Percentiles rank a stretch among this genome's conserved stretches.
Conservation (phyloP, 2,888 invertebrate genomes). For the Drosophila rubida region DNA sequence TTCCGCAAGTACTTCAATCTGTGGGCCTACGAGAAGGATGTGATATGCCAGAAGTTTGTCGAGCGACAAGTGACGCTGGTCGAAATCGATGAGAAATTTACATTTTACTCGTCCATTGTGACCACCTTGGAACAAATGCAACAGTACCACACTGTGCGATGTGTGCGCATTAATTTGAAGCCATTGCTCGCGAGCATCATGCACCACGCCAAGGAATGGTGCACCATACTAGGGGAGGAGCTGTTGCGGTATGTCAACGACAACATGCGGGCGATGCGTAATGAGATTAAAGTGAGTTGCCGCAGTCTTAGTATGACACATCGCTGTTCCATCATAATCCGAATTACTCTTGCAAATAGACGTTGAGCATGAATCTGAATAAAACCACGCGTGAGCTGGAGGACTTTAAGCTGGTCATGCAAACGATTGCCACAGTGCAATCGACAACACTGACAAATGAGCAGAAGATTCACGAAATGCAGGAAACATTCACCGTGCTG, state of each 20-base stretch:
- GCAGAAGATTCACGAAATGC: conserved; percentile 89
- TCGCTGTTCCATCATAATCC: background rate
- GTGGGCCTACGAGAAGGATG: conserved; percentile 91
- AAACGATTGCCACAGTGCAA: conserved; percentile 91
- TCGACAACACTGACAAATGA: conserved; percentile 92
- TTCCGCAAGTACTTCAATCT: conserved; percentile 91
- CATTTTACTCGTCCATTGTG: conserved; percentile 92
- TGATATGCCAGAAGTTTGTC: conserved; percentile 92
- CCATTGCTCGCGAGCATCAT: conserved; percentile 90
- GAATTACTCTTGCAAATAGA: conserved; percentile 56
- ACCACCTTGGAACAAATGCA: conserved; percentile 87
- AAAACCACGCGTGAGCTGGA: conserved; percentile 91
- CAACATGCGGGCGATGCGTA: conserved; percentile 89
- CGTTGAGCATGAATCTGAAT: conserved; percentile 89
- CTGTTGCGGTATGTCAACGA: conserved; percentile 88
- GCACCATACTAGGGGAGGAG: conserved; percentile 89
- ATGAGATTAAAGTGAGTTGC: conserved; percentile 89
- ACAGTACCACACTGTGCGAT: conserved; percentile 88
- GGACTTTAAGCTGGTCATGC: conserved; percentile 93
- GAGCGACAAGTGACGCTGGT: conserved; percentile 87
- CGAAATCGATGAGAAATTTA: conserved; percentile 92
- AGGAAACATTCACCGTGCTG: conserved; percentile 92
- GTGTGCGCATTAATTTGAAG: conserved; percentile 89
- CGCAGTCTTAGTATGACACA: too few relatives aligned
- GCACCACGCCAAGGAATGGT: conserved; percentile 92